Evolutionary conservation across 2,888 invertebrate species (phyloP).

Genomic region (Parapristionchus giblindavisi): DNA sequence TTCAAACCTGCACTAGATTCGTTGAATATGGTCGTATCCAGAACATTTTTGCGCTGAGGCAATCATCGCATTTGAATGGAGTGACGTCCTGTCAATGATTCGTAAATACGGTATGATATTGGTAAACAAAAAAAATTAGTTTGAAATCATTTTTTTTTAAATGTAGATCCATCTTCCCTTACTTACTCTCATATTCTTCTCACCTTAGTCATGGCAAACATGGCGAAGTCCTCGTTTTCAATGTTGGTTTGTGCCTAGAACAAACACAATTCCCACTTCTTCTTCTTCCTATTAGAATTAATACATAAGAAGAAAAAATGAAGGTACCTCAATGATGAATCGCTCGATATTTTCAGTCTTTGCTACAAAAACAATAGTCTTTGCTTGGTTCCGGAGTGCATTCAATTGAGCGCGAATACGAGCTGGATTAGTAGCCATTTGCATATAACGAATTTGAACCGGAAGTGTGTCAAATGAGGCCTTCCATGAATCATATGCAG

Average conservation of each 20-base stretch:
- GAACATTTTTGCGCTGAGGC: slow-evolving; percentile 54
- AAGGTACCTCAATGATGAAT: slow-evolving; percentile 50
- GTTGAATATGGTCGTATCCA: slow-evolving; percentile 59
- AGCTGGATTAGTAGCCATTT: slow-evolving; percentile 48
- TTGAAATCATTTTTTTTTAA: slow-evolving; percentile 15
- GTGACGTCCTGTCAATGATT: slow-evolving; percentile 56
- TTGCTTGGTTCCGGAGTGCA: slow-evolving; percentile 44
- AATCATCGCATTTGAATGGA: slow-evolving; percentile 65
- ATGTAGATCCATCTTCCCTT: not conserved
- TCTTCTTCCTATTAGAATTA: not conserved
- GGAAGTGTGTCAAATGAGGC: slow-evolving; percentile 21
- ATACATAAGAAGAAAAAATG: not conserved
- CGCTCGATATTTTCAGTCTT: slow-evolving; percentile 61
- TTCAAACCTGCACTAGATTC: slow-evolving; percentile 36
- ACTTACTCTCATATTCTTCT: not conserved
- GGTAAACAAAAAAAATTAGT: not conserved
- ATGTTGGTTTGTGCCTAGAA: slow-evolving; percentile 37
- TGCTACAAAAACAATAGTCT: slow-evolving; percentile 60
- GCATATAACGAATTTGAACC: slow-evolving; percentile 28
- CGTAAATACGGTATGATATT: too few relatives aligned
- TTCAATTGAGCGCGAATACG: slow-evolving; percentile 50
- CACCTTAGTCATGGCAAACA: slow-evolving; percentile 39
- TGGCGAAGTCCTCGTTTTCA: slow-evolving; percentile 37
- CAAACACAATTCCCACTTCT: slow-evolving; percentile 10
- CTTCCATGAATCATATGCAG: slow-evolving; percentile 26